Percentiles rank a stretch among this genome's conserved stretches.
phyloP scores from a whole-genome alignment of 2,888 invertebrate species.

The Cheilosia scutellata region DNA sequence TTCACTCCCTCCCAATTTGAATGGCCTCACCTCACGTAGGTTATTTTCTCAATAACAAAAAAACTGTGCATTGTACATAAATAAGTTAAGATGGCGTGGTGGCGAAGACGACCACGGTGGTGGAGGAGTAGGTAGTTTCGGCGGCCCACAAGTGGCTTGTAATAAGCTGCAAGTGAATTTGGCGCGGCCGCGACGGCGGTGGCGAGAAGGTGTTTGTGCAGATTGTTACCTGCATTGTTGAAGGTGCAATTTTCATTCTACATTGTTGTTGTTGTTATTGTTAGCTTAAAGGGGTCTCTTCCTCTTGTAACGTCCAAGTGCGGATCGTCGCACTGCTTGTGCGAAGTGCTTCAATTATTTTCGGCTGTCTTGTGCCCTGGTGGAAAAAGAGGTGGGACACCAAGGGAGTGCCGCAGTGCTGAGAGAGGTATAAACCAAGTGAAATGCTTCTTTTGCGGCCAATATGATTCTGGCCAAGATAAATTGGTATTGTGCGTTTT shows the following conservation, averaged over 20 bases:
- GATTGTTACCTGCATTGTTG: slow-evolving; percentile 74
- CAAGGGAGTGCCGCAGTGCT: slow-evolving; percentile 72
- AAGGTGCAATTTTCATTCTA: slow-evolving; percentile 75
- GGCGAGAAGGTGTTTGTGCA: slow-evolving; percentile 72
- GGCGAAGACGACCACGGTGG: not conserved
- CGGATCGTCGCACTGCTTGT: slow-evolving; percentile 70
- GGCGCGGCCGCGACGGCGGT: slow-evolving; percentile 34
- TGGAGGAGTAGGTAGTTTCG: slow-evolving; percentile 28
- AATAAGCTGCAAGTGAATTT: slow-evolving; percentile 71
- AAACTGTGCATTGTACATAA: slow-evolving; percentile 73
- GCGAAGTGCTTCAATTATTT: slow-evolving; percentile 76
- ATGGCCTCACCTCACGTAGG: slow-evolving; percentile 75
- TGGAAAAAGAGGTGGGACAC: slow-evolving; percentile 51
- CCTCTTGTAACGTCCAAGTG: slow-evolving; percentile 39
- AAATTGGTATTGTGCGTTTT: slow-evolving; percentile 75
- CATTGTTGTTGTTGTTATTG: slow-evolving; percentile 26
- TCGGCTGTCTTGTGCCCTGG: slow-evolving; percentile 66
- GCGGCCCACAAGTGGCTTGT: slow-evolving; percentile 71
- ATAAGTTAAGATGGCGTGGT: slow-evolving; percentile 48
- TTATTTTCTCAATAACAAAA: slow-evolving; percentile 68
- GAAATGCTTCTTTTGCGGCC: slow-evolving; percentile 70
- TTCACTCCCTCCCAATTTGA: slow-evolving; percentile 74
- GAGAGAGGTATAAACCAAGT: slow-evolving; percentile 39
- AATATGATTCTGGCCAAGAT: slow-evolving; percentile 73
- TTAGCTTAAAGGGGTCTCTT: slow-evolving; percentile 1